Percentiles rank a stretch among this genome's conserved stretches.
Conservation (phyloP, 2,113 vertebrate genomes). For the Peromyscus californicus region DNA sequence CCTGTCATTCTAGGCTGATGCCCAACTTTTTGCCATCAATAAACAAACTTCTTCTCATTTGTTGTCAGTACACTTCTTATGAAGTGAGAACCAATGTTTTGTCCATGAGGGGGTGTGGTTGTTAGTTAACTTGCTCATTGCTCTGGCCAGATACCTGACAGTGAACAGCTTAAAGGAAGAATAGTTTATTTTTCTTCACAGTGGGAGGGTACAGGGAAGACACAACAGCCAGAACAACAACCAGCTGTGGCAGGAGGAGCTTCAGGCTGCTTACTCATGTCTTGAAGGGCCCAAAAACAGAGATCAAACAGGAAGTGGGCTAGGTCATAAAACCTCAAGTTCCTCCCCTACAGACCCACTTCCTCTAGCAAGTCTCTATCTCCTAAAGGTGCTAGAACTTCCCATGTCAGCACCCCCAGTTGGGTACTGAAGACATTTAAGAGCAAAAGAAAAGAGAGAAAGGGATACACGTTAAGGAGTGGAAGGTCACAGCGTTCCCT, state of each 20-base stretch:
- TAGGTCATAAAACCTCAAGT: not conserved
- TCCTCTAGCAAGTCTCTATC: not conserved
- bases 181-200: not conserved
- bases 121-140: not conserved
- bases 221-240: too few species aligned
- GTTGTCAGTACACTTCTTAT: not conserved
- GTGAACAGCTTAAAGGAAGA: not conserved
- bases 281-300: not conserved
- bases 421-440: not conserved
- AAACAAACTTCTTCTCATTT: not conserved
- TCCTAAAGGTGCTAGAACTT: too few species aligned
- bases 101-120: not conserved
- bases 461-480: not conserved
- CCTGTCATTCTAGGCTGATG: not conserved
- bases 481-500: accelerated
- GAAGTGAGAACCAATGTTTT: not conserved
- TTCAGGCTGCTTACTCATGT: not conserved
- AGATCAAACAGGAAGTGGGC: not conserved
- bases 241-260: not conserved
- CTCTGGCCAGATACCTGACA: not conserved
- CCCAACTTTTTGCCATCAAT: too few species aligned
- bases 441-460: not conserved
- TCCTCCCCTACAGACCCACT: not conserved
- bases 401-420: too few species aligned
- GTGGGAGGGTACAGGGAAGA: too few species aligned